Percentiles rank a stretch among this genome's conserved stretches.
Conservation (phyloP, 2,113 vertebrate genomes). For the Agelaius tricolor region DNA sequence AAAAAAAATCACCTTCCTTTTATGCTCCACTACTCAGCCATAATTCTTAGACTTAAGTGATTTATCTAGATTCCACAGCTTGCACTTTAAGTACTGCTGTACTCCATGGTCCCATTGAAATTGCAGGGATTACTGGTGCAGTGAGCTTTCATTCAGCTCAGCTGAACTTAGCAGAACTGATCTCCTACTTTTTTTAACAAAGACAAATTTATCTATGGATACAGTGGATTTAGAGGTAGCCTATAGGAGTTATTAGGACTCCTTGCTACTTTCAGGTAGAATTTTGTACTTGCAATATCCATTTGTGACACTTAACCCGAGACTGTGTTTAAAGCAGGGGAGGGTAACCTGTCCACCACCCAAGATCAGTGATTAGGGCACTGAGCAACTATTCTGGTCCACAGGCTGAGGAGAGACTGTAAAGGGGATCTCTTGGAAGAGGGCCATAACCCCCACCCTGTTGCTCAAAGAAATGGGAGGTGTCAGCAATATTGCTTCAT, state of each 20-base stretch:
- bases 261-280: background rate
- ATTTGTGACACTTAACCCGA: background rate
- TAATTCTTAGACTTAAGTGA: background rate
- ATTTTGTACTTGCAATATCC: background rate
- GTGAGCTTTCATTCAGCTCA: background rate
- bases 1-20: background rate
- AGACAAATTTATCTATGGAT: background rate
- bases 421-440: background rate
- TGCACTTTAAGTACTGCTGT: background rate
- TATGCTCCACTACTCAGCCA: background rate
- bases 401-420: background rate
- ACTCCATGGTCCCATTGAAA: background rate
- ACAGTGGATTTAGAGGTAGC: background rate
- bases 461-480: background rate
- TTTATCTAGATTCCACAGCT: background rate
- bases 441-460: background rate
- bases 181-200: background rate
- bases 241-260: background rate
- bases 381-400: background rate
- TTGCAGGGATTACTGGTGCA: background rate
- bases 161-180: background rate
- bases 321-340: background rate
- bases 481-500: background rate
- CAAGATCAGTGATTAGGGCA: background rate
- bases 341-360: background rate